phyloP scores from a whole-genome alignment of 2,888 invertebrate genomes.

The Prosapia bicincta region DNA sequence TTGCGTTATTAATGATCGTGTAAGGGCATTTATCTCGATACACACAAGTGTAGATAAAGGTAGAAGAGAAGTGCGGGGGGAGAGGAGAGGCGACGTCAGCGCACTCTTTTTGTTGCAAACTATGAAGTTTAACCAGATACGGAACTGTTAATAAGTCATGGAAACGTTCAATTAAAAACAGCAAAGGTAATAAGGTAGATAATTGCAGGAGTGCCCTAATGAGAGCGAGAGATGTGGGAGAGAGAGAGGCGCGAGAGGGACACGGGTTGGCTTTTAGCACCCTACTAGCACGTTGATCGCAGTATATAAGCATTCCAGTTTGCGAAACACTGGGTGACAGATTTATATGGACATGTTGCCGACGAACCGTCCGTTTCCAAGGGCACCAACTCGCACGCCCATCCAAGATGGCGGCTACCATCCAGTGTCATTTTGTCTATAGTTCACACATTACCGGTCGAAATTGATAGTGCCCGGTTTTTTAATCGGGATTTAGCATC shows the following conservation, averaged over 20 bases:
- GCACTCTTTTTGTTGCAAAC: background rate
- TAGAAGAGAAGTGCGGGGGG: too few relatives aligned
- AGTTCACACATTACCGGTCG: background rate
- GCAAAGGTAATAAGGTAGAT: background rate
- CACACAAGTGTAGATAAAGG: background rate
- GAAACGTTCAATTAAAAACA: background rate
- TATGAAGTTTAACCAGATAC: background rate
- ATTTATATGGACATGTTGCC: background rate
- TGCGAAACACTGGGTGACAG: background rate
- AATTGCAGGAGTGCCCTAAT: background rate
- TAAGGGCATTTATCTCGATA: background rate
- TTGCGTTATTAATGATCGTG: background rate
- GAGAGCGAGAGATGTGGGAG: background rate
- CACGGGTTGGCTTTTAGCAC: background rate
- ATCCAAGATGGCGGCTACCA: background rate
- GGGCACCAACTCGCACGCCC: conserved; percentile 2
- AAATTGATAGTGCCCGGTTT: background rate
- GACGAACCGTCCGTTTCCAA: background rate
- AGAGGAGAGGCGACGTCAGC: background rate
- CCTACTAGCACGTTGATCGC: background rate
- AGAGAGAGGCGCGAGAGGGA: conserved; percentile 1
- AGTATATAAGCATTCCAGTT: background rate
- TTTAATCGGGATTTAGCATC: background rate
- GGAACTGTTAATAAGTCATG: background rate
- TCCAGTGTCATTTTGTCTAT: conserved; percentile 2